Evolutionary conservation across 2,797 vertebrate genomes (phyloP), one percentile per base, ranked within the genome.

Genomic region (Anguilla obscura): DNA sequence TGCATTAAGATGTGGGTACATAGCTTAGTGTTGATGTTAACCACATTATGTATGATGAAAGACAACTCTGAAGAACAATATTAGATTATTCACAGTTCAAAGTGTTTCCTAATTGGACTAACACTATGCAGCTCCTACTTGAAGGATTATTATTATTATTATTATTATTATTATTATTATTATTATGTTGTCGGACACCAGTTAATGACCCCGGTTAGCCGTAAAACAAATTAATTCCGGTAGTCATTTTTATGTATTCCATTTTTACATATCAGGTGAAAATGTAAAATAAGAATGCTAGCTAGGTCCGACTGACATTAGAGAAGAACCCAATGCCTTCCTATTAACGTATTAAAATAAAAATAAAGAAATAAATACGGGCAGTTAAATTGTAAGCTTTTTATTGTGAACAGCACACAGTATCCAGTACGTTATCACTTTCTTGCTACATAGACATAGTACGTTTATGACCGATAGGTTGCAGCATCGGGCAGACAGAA

Each of bases 391-490:
- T 69, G 5, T 63, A 33, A 33, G 30, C 69, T 16, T 30, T 2
- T 33, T 10, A 74, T 45, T 45, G 14, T 30, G 1, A 33, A 74
- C 30, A 74, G 63, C 69, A 71, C 24, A 69, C 21, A 69, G 12
- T 16, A 69, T n/a, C 16, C 30, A 45, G 40, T 9, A 85, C 14
- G 56, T 58, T 58, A 58, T 58, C 14, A 27, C 60, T 48, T 50
- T 21, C 24, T 7, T 33, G 21, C 21, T n/a, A 30, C 85, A 69
- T 58, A 58, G 56, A 58, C 56, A 58, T 66, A 2, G 5, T 8
- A n/a, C 36, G 63, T 24, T 48, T 76, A 30, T 76, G 30, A 86
- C 86, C 86, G 18, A 50, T 50, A 86, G 82, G 45, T 50, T 85
- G 83, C 83, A 88, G 60, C 56, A 85, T 74, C 36, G 50, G 83